Evolutionary conservation across 2,888 invertebrate genomes (phyloP).

Genomic region (Monopis laevigella): DNA sequence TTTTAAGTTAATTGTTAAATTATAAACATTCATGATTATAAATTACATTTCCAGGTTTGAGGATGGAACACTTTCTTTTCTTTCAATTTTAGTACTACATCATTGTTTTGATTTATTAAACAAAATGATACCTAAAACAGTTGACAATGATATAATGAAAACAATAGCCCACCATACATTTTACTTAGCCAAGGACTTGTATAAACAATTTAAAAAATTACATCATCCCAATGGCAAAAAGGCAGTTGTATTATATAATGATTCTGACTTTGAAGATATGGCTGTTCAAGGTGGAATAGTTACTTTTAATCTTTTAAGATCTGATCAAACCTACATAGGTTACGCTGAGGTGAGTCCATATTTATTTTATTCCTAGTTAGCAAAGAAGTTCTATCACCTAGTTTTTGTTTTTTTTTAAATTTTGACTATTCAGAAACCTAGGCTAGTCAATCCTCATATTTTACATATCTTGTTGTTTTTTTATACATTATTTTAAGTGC

Average conservation of each 20-base stretch:
- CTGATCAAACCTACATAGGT: constrained; percentile 83
- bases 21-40: too few species aligned
- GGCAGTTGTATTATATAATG: constrained; percentile 77
- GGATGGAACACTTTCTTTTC: constrained; percentile 91
- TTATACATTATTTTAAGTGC: too few species aligned
- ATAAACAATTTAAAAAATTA: constrained; percentile 67
- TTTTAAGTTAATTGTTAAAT: too few species aligned
- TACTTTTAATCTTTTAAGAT: constrained; percentile 85
- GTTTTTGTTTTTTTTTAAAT: too few species aligned
- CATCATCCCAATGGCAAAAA: constrained; percentile 78
- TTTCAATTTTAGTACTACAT: constrained; percentile 82
- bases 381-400: too few species aligned
- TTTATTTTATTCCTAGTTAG: too few species aligned
- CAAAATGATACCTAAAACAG: constrained; percentile 66
- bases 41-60: constrained; percentile 89
- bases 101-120: constrained; percentile 84
- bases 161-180: constrained; percentile 79
- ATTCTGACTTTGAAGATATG: constrained; percentile 71
- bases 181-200: constrained; percentile 77
- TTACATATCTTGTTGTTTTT: too few species aligned
- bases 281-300: constrained; percentile 84
- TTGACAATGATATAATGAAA: constrained; percentile 60
- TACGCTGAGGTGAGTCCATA: constrained; percentile 80
- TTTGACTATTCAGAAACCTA: too few species aligned
- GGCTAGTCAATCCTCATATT: too few species aligned